Evolutionary conservation across 1,140 invertebrate genomes (phyloP).

Genomic region (Eurosta solidaginis): DNA sequence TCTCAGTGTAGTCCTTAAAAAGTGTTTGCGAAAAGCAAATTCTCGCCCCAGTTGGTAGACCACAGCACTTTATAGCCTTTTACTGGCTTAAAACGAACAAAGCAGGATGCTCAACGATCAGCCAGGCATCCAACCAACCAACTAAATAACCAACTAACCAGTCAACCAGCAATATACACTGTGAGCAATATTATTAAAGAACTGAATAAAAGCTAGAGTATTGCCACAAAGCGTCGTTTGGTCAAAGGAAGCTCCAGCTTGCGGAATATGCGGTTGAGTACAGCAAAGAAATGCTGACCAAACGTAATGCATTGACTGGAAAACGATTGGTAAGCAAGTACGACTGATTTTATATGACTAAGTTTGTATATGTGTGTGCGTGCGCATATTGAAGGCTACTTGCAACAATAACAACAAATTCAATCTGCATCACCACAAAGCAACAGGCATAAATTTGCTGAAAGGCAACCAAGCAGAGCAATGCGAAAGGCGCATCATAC

Average conservation of each 20-base stretch:
- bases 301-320: slow-evolving; percentile 20
- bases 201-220: background rate
- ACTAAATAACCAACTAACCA: slow-evolving; percentile 27
- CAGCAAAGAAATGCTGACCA: background rate
- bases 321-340: slow-evolving; percentile 1
- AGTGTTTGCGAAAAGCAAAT: background rate
- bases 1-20: background rate
- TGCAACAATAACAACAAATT: background rate
- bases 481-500: background rate
- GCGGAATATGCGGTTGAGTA: background rate
- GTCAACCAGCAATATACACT: slow-evolving; percentile 10
- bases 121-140: background rate
- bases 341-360: background rate
- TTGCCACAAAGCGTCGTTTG: background rate
- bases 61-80: slow-evolving; percentile 25
- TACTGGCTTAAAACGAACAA: background rate
- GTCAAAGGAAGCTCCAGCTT: background rate
- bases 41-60: background rate
- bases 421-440: background rate
- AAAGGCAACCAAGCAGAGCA: slow-evolving; percentile 22
- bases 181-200: background rate
- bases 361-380: background rate
- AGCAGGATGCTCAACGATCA: background rate
- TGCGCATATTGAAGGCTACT: background rate
- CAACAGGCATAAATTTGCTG: slow-evolving; percentile 42